These are phyloP conservation scores for Cephalopholis sonnerati DNA, from an alignment of 2,113 vertebrate genomes.

Conservation along the genomic window DNA sequence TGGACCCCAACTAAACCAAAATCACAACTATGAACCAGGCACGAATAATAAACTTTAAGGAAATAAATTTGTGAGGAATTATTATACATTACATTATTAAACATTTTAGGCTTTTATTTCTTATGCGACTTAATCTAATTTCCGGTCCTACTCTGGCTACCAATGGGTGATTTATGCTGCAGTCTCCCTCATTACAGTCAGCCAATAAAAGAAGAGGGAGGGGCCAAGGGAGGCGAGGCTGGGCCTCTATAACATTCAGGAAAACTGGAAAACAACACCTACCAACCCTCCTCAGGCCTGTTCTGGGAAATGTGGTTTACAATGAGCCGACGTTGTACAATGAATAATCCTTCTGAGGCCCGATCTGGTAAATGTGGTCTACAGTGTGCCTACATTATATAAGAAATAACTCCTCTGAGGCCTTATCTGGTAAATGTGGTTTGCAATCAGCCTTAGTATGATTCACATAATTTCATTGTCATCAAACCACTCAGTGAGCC, in stretches of 20 bases:
- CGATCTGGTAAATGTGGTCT: too few relatives aligned
- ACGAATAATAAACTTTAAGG: not conserved
- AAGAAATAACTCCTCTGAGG: too few relatives aligned
- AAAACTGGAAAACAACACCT: not conserved
- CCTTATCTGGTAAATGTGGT: too few relatives aligned
- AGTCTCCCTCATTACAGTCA: not conserved
- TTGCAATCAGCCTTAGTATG: too few relatives aligned
- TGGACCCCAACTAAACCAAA: not conserved
- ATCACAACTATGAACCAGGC: not conserved
- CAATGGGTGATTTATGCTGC: not conserved
- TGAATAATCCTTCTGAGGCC: not conserved
- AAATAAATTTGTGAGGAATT: not conserved
- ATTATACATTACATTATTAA: too few relatives aligned
- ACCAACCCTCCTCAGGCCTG: too few relatives aligned
- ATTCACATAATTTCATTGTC: too few relatives aligned
- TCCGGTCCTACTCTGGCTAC: not conserved
- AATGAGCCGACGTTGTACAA: too few relatives aligned
- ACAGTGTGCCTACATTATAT: too few relatives aligned
- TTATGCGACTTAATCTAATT: not conserved
- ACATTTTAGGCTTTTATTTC: conserved; percentile 3
- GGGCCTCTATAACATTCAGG: not conserved
- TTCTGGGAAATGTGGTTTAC: too few relatives aligned
- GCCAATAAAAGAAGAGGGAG: conserved; percentile 1
- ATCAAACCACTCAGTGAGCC: too few relatives aligned
- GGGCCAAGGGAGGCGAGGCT: not conserved